Base-by-base conservation (phyloP, 2,113 vertebrate species). In the Nettapus auritus region DNA sequence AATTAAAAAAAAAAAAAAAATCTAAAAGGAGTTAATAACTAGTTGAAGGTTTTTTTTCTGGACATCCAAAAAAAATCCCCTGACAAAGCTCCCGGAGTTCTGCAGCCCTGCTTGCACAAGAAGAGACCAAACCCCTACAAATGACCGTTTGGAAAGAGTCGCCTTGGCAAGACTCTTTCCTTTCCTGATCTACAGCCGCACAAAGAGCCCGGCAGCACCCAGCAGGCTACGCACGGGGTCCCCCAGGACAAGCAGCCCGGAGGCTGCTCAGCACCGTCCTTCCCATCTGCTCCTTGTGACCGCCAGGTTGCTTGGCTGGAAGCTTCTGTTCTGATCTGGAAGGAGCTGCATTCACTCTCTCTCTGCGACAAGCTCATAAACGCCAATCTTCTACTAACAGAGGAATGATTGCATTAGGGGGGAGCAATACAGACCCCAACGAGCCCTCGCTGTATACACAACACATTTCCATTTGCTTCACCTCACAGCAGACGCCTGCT, bases 381-480 rank as follows among this genome's bases (percentile, higher is more conserved):
- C 3, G 42, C 3, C 18, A 6, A 9, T 23, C 42, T 84, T 48
- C 63, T 42, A 25, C 13, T 57, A 36, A 33, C 57, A 73, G 9
- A 84, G 5, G 40, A 86, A n/a, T 0, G 0, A 4, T 56, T 48
- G 44, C 9, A 15, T 18, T 18, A 73, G 66, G 44, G 22, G 12
- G 8, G 14, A 63, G 21, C 55, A 50, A 15, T 3, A 25, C 40
- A 46, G 10, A 38, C 33, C 4, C 11, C 68, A 23, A 2, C 7
- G 4, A 13, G 13, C 11, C 21, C 4, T 8, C 63, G 3, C 86
- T 7, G 34, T 2, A n/a, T 4, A 70, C 2, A 22, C 50, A 16
- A 23, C 2, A 18, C 1, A 38, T 13, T 1, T 31, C 38, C 63
- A 3, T 14, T 20, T 36, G 2, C 66, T 29, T 23, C 11, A 10